Evolutionary conservation across 2,113 vertebrate species (phyloP), one percentile per base, ranked within the genome.

Genomic region (Malurus alboscapulatus): DNA sequence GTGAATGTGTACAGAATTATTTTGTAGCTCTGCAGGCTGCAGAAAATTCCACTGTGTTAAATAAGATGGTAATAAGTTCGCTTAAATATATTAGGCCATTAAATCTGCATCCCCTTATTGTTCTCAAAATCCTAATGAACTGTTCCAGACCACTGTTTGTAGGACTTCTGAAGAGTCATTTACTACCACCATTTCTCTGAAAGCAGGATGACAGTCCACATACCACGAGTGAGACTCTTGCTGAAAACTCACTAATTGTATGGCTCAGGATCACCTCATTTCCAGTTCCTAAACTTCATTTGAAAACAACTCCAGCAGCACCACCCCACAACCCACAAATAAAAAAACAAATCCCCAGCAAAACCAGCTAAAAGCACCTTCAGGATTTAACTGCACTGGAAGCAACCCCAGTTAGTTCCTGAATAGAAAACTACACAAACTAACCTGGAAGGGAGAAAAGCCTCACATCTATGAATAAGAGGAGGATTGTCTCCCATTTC

Each of bases 101-200:
- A 97, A 95, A 92, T 93, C 80, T 84, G 87, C 76, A 87, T 94
- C 97, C 87, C 90, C 69, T 96, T 85, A 90, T 94, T 96, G 89
- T 97, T 97, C 92, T 97, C 96, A 92, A 97, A 97, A 97, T 91
- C 84, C 87, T 96, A 97, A 97, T 67, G n/a, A 97, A 97, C 97
- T 68, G 75, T 97, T 97, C 94, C 94, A 90, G 76, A 91, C 50
- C 40, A 72, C 57, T 95, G 95, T 89, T 92, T 96, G 92, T 81
- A 96, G 90, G 82, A 94, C 88, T 96, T 96, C 94, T 90, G 86
- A 94, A 82, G 94, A 87, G 63, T 72, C 90, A 92, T 67, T 85
- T 63, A 72, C 54, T 94, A 97, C 75, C 92, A 95, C 87, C 88
- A 44, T 94, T 97, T 96, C 91, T 96, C 92, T 96, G 84, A 92